Conservation (phyloP, 1,140 invertebrate species). For the Odontomachus brunneus region DNA sequence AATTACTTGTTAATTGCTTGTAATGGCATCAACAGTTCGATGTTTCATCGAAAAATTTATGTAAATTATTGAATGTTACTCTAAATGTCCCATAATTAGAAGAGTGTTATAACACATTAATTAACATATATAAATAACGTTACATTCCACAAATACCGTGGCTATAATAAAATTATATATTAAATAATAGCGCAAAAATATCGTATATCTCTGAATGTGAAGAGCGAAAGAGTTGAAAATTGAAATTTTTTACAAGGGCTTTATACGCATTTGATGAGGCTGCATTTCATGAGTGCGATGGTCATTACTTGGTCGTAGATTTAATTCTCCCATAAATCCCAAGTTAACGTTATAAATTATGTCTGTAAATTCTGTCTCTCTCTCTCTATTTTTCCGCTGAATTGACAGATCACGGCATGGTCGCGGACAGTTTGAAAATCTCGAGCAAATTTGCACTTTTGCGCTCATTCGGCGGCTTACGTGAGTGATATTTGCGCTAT, state of each 20-base stretch:
- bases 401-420: background rate
- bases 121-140: too few relatives aligned
- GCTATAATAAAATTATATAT: too few relatives aligned
- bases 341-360: background rate
- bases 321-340: constrained; percentile 10
- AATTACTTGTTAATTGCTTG: too few relatives aligned
- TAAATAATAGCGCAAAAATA: too few relatives aligned
- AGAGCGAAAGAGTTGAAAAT: background rate
- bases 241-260: constrained; percentile 1
- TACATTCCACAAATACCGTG: too few relatives aligned
- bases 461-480: background rate
- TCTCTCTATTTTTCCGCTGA: background rate
- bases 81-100: too few relatives aligned
- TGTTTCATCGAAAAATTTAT: too few relatives aligned
- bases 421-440: background rate
- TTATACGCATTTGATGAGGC: background rate
- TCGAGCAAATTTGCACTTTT: background rate
- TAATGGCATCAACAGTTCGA: too few relatives aligned
- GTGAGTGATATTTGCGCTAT: constrained; percentile 1
- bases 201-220: too few relatives aligned
- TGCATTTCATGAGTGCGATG: background rate
- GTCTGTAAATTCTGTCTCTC: background rate
- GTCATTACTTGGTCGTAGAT: background rate
- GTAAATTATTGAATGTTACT: too few relatives aligned
- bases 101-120: too few relatives aligned